Evolutionary conservation across 2,888 invertebrate genomes (phyloP), one percentile per base, ranked within the genome.

Genomic region (Tetragnatha montana): DNA sequence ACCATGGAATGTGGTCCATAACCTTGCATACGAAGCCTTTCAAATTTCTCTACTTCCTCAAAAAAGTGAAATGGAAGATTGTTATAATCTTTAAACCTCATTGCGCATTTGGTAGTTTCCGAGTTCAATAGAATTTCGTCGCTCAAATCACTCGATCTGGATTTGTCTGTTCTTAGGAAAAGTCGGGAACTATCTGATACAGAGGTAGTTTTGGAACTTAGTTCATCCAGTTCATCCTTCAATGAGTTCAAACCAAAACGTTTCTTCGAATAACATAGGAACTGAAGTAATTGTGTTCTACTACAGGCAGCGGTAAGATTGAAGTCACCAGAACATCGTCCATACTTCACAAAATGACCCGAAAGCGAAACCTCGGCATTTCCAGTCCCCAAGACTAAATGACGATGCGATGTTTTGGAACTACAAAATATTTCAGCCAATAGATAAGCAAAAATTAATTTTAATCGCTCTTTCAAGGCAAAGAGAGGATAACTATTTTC

Each of bases 271-370:
- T 94, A 94, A 47, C 92, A 91, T 81, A 95, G 92, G 92, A 95
- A 95, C 6, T 92, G 92, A 49, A 94, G 92, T 68, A 99, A 95
- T 94, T 99, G 99, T 1, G 96, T 96, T 94, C 99, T 99, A 4
- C 98, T 98, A 92, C 99, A 98, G 0, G 99, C 98, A 0, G 99
- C 99, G 87, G 99, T 99, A 0, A 99, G 99, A 94, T 99, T 99
- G 21, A 99, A 95, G 93, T 99, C 99, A 0, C 99, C 99, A 92
- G 98, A 98, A 22, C 99, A 99, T 93, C 99, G 99, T 94, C 99
- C 99, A 93, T 99, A 99, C 94, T 99, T 99, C 0, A 99, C 99
- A 95, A 99, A 96, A 93, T 99, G 99, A 0, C 99, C 99, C 79
- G 99, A 94, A 14, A 99, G 94, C 0, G 98, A 96, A 94, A 99